Evolutionary conservation across 2,888 invertebrate species (phyloP), one percentile per base, ranked within the genome.

Genomic region (Prosopocoilus inquinatus): DNA sequence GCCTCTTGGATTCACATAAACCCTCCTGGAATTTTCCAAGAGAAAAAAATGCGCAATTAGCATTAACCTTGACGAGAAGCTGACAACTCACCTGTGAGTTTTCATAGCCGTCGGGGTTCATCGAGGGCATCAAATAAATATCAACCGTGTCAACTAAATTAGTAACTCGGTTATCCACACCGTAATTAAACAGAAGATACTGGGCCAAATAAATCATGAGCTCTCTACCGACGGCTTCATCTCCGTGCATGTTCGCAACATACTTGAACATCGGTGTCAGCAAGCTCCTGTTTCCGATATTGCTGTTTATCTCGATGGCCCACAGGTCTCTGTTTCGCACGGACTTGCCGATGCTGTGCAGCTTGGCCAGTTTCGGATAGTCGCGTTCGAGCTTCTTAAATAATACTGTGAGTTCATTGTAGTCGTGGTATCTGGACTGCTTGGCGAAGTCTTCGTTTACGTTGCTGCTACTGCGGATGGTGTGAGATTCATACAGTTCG

Each of bases 51-150:
- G n/a, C 12, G 1, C 12, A 44, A n/a, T 5, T 43, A 12, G 13
- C 9, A 3, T 11, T 12, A 44, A 44, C n/a, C n/a, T 12, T n/a
- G 9, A 3, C n/a, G 7, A 44, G 9, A 16, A 16, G 11, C 44
- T 3, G 16, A 15, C 3, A 50, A 68, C 78, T 79, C 79, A 91
- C 91, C 83, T 82, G 72, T 49, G 96, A 90, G 53, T 81, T 83
- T 73, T 92, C 93, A 80, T 88, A 97, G 11, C 99, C 99, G 83
- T 99, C 91, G 34, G 99, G 99, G 80, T 99, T 99, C 85, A 99
- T 87, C 0, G 95, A 91, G 0, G 98, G 97, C 93, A 99, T 90
- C 67, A 99, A 79, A 76, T 90, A 96, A 61, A 99, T 94, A 72
- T 97, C 91, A 0, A 95, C 96, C 3, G 78, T 81, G 70, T 97